A percentile compares a stretch with the other conserved stretches of the same genome.
phyloP scores from a whole-genome alignment of 2,888 invertebrate species.

The Autographa pulchrina region DNA sequence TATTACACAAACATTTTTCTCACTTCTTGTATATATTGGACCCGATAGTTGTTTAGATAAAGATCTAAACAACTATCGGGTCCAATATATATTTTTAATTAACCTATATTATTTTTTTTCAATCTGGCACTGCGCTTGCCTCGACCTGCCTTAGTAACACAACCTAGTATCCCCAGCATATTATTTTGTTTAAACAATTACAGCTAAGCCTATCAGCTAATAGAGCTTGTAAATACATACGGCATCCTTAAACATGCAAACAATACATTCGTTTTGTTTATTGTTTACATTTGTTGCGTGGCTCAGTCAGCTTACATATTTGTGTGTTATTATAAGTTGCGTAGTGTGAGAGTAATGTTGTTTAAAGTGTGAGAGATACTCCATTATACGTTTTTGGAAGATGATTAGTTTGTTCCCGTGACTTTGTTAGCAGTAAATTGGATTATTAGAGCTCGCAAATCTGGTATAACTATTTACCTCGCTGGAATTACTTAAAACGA shows the following conservation, averaged over 20 bases:
- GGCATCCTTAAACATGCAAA: conserved; percentile 42
- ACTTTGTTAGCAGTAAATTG: neutral
- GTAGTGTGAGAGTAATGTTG: conserved; percentile 15
- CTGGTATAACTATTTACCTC: no score
- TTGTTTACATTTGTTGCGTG: conserved; percentile 39
- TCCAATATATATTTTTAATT: no score
- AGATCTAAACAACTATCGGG: no score
- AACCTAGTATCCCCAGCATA: neutral
- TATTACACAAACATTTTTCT: no score
- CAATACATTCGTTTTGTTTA: conserved; percentile 48
- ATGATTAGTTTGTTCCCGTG: neutral
- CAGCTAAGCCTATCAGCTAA: conserved; percentile 27
- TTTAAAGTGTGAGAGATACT: conserved; percentile 21
- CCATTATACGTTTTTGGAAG: conserved; percentile 7
- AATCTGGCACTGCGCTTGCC: neutral
- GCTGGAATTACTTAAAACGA: no score
- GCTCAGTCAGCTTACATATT: conserved; percentile 26
- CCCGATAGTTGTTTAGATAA: no score
- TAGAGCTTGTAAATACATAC: conserved; percentile 34
- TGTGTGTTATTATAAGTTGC: conserved; percentile 35
- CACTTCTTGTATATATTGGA: no score
- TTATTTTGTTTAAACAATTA: conserved; percentile 19
- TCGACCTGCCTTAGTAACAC: neutral
- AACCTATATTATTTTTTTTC: no score
- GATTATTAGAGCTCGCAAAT: neutral